Evolutionary conservation across 2,888 invertebrate genomes (phyloP).

Genomic region (Hermaeophaga mercurialis): DNA sequence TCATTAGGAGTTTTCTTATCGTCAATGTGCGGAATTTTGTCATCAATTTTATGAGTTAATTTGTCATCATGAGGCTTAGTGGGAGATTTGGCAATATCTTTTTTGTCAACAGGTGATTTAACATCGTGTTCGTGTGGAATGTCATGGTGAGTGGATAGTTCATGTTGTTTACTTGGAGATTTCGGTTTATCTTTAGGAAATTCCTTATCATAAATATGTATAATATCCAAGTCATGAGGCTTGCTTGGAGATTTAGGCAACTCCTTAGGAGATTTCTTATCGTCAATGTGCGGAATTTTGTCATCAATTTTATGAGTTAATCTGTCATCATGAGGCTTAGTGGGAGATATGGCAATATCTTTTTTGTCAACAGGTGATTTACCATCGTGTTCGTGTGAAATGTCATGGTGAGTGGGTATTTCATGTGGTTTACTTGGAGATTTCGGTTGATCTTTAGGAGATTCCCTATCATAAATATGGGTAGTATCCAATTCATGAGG

Average conservation of each 20-base stretch:
- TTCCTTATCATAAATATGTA: too few relatives aligned
- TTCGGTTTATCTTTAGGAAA: too few relatives aligned
- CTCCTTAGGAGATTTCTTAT: too few relatives aligned
- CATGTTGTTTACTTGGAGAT: not conserved
- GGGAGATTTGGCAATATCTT: too few relatives aligned
- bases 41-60: too few relatives aligned
- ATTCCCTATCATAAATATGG: not conserved
- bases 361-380: not conserved
- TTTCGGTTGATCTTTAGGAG: constrained; percentile 7
- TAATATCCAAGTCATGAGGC: too few relatives aligned
- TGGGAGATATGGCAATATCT: not conserved
- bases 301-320: too few relatives aligned
- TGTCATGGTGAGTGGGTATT: not conserved
- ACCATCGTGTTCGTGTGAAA: not conserved
- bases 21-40: too few relatives aligned
- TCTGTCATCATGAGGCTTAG: not conserved
- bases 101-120: not conserved
- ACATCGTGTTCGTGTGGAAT: not conserved
- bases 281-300: not conserved
- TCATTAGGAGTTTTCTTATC: not conserved
- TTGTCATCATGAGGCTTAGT: too few relatives aligned
- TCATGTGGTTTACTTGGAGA: constrained; percentile 2
- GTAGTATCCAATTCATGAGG: not conserved
- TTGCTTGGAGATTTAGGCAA: too few relatives aligned
- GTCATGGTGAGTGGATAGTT: not conserved